These are phyloP conservation scores for Calliphora vicina DNA, from an alignment of 1,140 invertebrate species.

Conservation along the genomic window DNA sequence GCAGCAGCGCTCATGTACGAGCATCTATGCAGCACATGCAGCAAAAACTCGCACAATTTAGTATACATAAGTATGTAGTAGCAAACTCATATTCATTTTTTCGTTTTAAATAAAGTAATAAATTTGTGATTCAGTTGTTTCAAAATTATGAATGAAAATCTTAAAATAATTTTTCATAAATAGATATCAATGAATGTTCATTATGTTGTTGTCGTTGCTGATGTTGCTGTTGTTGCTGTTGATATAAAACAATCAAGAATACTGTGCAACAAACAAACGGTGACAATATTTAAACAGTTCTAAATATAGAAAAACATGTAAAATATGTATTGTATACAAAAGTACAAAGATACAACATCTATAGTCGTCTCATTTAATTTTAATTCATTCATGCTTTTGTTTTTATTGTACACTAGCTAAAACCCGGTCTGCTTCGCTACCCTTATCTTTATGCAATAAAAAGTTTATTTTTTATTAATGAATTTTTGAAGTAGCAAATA, in stretches of 20 bases:
- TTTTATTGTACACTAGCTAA: not conserved
- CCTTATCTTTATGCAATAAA: too few species aligned
- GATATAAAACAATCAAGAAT: not conserved
- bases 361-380: not conserved
- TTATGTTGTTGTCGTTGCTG: not conserved
- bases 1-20: too few species aligned
- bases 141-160: not conserved
- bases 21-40: too few species aligned
- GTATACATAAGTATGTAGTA: too few species aligned
- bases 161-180: slow-evolving; percentile 3
- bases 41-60: too few species aligned
- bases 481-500: too few species aligned
- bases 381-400: not conserved
- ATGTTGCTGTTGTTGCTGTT: not conserved
- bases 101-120: not conserved
- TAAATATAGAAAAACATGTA: not conserved
- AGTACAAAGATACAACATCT: not conserved
- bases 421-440: too few species aligned
- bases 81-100: not conserved
- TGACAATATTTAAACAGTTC: not conserved
- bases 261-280: not conserved
- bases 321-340: not conserved
- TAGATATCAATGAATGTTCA: not conserved
- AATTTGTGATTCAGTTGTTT: slow-evolving; percentile 1
- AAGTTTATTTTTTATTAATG: too few species aligned